phyloP scores from a whole-genome alignment of 1,140 invertebrate genomes.

The Leptopilina boulardi region DNA sequence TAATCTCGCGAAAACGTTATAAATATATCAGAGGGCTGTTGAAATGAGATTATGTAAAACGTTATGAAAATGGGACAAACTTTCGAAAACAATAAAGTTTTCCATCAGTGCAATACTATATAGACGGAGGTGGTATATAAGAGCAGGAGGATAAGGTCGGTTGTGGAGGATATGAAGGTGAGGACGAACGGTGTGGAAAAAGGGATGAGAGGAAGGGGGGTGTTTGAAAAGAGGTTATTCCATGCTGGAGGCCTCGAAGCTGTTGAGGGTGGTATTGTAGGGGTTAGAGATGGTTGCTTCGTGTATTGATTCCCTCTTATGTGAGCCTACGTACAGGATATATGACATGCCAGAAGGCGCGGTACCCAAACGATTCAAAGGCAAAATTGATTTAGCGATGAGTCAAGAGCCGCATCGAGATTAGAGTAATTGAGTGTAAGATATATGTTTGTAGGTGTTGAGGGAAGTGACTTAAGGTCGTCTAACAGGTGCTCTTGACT shows the following conservation, averaged over 20 bases:
- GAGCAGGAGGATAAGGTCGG: not conserved
- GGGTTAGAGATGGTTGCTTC: slow-evolving; percentile 52
- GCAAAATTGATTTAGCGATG: not conserved
- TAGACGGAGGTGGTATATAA: not conserved
- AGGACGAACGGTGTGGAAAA: slow-evolving; percentile 33
- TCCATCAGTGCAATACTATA: not conserved
- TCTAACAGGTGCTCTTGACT: not conserved
- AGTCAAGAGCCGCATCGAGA: not conserved
- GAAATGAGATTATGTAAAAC: not conserved
- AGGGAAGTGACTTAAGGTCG: not conserved
- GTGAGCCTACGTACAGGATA: slow-evolving; percentile 44
- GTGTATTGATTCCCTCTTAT: slow-evolving; percentile 60
- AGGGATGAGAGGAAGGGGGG: slow-evolving; percentile 29
- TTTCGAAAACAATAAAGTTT: slow-evolving; percentile 20
- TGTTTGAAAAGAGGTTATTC: slow-evolving; percentile 46
- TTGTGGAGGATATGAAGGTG: not conserved
- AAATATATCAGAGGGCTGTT: not conserved
- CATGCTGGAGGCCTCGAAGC: slow-evolving; percentile 55
- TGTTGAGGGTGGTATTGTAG: slow-evolving; percentile 54
- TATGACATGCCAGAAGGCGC: not conserved
- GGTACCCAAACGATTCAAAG: not conserved
- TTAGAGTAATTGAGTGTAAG: slow-evolving; percentile 2
- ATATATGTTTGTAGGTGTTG: not conserved
- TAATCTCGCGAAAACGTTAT: not conserved
- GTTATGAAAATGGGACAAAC: slow-evolving; percentile 10